These are phyloP conservation scores for Tachypleus tridentatus DNA, from an alignment of 1,140 invertebrate genomes.

Conservation along the genomic window DNA sequence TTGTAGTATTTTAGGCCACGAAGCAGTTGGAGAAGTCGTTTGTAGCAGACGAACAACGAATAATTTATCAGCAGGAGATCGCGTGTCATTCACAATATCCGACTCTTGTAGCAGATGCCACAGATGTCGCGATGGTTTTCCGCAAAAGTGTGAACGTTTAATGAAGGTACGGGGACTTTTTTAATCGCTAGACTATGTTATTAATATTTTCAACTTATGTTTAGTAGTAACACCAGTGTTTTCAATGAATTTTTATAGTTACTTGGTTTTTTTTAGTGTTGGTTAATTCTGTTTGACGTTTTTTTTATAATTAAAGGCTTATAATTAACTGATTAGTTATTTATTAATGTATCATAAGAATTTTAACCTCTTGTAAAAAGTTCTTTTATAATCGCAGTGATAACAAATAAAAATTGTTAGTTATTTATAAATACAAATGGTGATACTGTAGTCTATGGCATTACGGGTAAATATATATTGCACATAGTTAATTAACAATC, in stretches of 20 bases:
- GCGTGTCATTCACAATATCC: conserved; percentile 10
- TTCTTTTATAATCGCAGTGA: no score
- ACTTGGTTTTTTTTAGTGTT: background rate
- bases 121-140: conserved; percentile 1
- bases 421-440: no score
- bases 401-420: no score
- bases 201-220: background rate
- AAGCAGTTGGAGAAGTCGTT: conserved; percentile 15
- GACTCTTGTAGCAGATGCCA: background rate
- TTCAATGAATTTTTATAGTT: background rate
- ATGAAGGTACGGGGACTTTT: background rate
- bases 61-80: conserved; percentile 10
- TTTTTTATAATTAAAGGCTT: no score
- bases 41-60: conserved; percentile 2
- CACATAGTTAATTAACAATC: no score
- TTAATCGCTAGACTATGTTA: conserved; percentile 8
- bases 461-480: no score
- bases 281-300: no score
- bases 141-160: conserved; percentile 3
- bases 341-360: no score
- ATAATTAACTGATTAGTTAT: no score
- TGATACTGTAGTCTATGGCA: no score
- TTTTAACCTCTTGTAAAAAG: no score
- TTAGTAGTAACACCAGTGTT: background rate
- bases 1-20: conserved; percentile 16